Conservation (phyloP, 2,797 vertebrate species). For the Stomatorhinus walkeri region DNA sequence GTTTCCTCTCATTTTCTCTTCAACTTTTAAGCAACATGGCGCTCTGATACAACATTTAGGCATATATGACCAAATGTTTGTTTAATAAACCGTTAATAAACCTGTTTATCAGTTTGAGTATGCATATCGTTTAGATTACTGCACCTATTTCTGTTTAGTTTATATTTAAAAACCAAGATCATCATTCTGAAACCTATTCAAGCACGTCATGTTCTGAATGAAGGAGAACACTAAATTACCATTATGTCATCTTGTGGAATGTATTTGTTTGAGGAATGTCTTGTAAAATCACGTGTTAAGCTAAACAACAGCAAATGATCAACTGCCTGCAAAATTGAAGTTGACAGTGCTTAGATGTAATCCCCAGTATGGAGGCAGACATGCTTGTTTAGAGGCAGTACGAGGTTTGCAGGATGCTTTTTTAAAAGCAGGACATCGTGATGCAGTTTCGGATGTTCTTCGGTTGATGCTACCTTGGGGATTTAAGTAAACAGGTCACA, state of each 20-base stretch:
- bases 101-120: background rate
- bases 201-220: background rate
- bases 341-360: background rate
- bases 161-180: background rate
- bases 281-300: conserved; percentile 28
- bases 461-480: background rate
- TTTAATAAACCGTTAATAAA: background rate
- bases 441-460: background rate
- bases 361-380: conserved; percentile 38
- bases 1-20: background rate
- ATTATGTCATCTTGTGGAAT: conserved; percentile 2
- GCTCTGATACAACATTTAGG: background rate
- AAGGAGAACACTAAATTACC: background rate
- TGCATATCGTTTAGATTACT: background rate
- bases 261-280: conserved; percentile 14
- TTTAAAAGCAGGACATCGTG: background rate
- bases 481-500: background rate
- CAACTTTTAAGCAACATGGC: background rate
- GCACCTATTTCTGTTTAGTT: background rate
- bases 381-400: background rate
- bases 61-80: background rate
- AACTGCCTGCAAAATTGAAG: background rate
- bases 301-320: conserved; percentile 18
- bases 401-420: background rate
- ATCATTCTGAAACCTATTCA: background rate